phyloP scores from a whole-genome alignment of 2,113 vertebrate species.

The Pangasianodon gigas region DNA sequence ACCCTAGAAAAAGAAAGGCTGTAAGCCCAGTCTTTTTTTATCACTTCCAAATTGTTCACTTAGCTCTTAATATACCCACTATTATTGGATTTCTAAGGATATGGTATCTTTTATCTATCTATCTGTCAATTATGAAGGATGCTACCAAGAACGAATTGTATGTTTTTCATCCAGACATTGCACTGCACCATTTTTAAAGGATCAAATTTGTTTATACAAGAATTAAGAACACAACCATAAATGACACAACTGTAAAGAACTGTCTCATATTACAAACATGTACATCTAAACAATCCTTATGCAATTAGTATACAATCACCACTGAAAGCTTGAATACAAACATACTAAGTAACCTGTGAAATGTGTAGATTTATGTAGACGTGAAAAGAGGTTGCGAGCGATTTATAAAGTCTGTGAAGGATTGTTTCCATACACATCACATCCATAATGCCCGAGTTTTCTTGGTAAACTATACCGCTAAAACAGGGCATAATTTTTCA shows the following conservation, averaged over 20 bases:
- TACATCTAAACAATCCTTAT: background rate
- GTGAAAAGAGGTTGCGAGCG: background rate
- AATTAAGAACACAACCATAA: background rate
- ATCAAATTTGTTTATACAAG: background rate
- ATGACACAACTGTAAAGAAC: background rate
- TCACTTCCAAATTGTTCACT: background rate
- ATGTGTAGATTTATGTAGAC: background rate
- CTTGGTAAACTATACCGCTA: background rate
- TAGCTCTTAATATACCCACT: background rate
- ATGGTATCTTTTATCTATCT: background rate
- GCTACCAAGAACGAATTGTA: background rate
- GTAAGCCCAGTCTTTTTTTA: background rate
- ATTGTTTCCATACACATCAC: background rate
- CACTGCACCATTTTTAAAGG: background rate
- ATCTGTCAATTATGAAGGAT: constrained; percentile 8
- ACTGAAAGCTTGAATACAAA: background rate
- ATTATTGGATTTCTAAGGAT: background rate
- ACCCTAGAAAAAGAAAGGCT: background rate
- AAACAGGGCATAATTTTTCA: background rate
- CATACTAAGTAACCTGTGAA: background rate
- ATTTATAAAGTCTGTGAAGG: background rate
- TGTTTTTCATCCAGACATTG: background rate
- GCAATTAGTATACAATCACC: background rate
- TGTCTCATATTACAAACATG: background rate
- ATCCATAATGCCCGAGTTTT: background rate